A percentile compares a stretch with the other conserved stretches of the same genome.
Conservation (phyloP, 2,797 vertebrate species). For the Zalophus californianus region DNA sequence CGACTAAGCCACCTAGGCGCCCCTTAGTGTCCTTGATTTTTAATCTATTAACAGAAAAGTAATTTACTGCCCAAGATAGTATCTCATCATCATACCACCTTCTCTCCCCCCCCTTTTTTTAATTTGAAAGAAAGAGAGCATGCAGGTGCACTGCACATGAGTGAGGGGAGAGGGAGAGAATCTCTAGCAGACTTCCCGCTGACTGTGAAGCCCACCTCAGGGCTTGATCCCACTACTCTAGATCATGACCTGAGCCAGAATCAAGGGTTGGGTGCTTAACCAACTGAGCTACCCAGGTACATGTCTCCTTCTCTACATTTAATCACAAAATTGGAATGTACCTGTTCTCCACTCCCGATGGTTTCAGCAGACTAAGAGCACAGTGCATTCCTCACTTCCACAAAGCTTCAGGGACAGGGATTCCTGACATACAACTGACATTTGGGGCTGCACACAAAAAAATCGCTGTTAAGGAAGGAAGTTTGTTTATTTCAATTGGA, state of each 20-base stretch:
- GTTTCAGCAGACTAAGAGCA: neutral
- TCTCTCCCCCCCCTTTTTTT: neutral
- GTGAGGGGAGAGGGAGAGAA: neutral
- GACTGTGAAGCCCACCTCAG: neutral
- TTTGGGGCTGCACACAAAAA: neutral
- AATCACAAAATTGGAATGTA: neutral
- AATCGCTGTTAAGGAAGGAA: neutral
- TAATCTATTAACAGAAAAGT: constrained; percentile 29
- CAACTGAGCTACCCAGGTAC: neutral
- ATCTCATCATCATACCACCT: neutral
- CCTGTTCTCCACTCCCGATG: neutral
- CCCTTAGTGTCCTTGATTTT: neutral
- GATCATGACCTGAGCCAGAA: neutral
- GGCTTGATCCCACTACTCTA: neutral
- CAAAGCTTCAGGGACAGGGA: neutral
- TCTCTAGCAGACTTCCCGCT: neutral
- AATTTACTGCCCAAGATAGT: neutral
- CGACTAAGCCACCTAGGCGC: neutral
- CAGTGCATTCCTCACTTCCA: neutral
- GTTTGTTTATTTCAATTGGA: constrained; percentile 29
- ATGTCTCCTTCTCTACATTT: neutral
- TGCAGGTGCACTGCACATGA: neutral
- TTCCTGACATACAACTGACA: neutral
- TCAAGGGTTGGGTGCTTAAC: neutral
- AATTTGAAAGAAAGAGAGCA: neutral